Percentiles rank a stretch among this genome's conserved stretches.
Evolutionary conservation across 2,888 invertebrate species (phyloP).

Genomic region (Eulithis prunata): DNA sequence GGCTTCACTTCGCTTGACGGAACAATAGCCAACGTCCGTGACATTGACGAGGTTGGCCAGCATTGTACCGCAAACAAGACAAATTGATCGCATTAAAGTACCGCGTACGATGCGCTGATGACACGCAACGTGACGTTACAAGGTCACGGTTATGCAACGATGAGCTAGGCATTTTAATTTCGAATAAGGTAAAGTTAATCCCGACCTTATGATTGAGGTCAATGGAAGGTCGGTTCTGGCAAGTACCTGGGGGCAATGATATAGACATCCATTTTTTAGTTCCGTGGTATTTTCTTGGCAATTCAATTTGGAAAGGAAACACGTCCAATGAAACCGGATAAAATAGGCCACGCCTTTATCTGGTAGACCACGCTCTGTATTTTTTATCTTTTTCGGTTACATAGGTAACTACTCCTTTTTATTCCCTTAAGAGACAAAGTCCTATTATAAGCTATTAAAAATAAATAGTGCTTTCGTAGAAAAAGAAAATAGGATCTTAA

Average conservation of each 20-base stretch:
- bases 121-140: conserved; percentile 55
- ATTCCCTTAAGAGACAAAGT: no score
- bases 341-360: conserved; percentile 6
- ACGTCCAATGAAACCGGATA: background rate
- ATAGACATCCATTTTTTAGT: conserved; percentile 6
- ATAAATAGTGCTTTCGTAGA: no score
- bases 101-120: conserved; percentile 42
- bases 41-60: conserved; percentile 68
- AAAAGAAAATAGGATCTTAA: no score
- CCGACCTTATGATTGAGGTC: conserved; percentile 65
- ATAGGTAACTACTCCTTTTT: no score
- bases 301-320: conserved; percentile 7
- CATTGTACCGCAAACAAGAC: conserved; percentile 57
- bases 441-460: no score
- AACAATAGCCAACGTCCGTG: conserved; percentile 60
- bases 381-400: no score
- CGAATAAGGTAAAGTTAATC: conserved; percentile 37
- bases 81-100: conserved; percentile 47
- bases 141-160: conserved; percentile 50
- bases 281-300: background rate
- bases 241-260: conserved; percentile 34
- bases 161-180: conserved; percentile 33
- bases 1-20: conserved; percentile 57
- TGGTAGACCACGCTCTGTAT: background rate
- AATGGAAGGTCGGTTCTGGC: conserved; percentile 56